A percentile compares a stretch with the other conserved stretches of the same genome.
Evolutionary conservation across 2,888 invertebrate species (phyloP).

Genomic region (Hypsopygia costalis): DNA sequence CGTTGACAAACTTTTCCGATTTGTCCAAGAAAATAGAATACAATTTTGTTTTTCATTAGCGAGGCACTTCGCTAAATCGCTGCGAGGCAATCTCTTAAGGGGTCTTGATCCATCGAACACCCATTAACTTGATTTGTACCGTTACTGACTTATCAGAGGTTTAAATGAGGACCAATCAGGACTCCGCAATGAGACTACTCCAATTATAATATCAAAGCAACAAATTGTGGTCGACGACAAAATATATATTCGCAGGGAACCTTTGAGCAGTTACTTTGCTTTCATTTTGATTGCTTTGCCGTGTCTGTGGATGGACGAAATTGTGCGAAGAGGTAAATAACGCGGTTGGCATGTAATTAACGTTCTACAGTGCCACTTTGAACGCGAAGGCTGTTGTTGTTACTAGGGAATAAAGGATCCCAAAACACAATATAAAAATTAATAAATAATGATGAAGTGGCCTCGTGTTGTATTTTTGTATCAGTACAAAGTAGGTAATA

Average conservation of each 20-base stretch:
- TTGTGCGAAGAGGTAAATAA: neutral
- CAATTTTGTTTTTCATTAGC: constrained; percentile 12
- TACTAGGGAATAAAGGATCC: too few species aligned
- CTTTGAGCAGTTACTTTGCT: neutral
- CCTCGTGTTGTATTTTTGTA: too few species aligned
- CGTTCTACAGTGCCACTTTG: too few species aligned
- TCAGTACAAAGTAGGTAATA: too few species aligned
- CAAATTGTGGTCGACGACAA: neutral
- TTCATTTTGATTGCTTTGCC: neutral
- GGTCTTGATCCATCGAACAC: constrained; percentile 2
- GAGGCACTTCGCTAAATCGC: neutral
- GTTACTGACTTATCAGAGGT: neutral
- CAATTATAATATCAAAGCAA: constrained; percentile 3
- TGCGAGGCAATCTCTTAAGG: constrained; percentile 7
- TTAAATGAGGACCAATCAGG: neutral
- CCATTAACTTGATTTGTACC: constrained; percentile 10
- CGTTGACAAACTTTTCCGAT: constrained; percentile 4
- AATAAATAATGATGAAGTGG: too few species aligned
- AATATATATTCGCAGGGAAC: neutral
- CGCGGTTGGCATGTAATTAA: neutral
- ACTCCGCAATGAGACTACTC: neutral
- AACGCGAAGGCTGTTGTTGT: too few species aligned
- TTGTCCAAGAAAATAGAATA: constrained; percentile 6
- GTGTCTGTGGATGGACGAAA: neutral
- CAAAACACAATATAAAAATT: too few species aligned